phyloP scores from a whole-genome alignment of 2,113 vertebrate species.

The Jacana jacana region DNA sequence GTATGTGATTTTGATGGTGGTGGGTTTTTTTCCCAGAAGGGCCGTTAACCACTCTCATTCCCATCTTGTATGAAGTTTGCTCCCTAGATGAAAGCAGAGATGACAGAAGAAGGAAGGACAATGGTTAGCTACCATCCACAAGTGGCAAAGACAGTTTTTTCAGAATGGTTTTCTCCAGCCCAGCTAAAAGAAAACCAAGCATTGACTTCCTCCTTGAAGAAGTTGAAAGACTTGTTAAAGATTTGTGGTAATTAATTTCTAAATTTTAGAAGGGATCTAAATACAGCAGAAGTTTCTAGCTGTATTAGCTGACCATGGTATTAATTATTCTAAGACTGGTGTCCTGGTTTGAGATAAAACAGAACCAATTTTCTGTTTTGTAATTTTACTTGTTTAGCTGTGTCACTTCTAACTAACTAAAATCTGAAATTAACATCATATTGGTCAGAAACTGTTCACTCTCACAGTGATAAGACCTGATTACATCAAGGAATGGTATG shows the following conservation, averaged over 20 bases:
- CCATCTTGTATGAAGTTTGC: constrained; percentile 58
- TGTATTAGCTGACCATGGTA: not conserved
- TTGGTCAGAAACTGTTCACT: too few relatives aligned
- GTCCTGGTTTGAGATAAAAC: too few relatives aligned
- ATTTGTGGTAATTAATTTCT: constrained; percentile 41
- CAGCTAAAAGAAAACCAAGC: constrained; percentile 64
- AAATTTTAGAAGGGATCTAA: not conserved
- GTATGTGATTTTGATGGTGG: too few relatives aligned
- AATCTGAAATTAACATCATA: too few relatives aligned
- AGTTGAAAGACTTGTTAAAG: constrained; percentile 55
- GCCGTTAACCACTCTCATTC: not conserved
- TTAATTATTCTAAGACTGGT: not conserved
- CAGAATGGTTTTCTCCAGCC: constrained; percentile 74
- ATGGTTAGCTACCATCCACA: constrained; percentile 72
- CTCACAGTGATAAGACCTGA: too few relatives aligned
- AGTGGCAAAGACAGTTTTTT: constrained; percentile 73
- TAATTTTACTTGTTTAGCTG: too few relatives aligned
- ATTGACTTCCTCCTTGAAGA: constrained; percentile 76
- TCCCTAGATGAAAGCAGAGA: constrained; percentile 73
- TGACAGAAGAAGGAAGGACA: constrained; percentile 67
- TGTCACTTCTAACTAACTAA: too few relatives aligned
- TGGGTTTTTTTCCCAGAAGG: not conserved
- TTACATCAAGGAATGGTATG: too few relatives aligned
- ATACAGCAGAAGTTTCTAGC: not conserved
- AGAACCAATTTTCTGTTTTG: too few relatives aligned